Evolutionary conservation across 2,797 vertebrate genomes (phyloP).

Genomic region (Sparus aurata): DNA sequence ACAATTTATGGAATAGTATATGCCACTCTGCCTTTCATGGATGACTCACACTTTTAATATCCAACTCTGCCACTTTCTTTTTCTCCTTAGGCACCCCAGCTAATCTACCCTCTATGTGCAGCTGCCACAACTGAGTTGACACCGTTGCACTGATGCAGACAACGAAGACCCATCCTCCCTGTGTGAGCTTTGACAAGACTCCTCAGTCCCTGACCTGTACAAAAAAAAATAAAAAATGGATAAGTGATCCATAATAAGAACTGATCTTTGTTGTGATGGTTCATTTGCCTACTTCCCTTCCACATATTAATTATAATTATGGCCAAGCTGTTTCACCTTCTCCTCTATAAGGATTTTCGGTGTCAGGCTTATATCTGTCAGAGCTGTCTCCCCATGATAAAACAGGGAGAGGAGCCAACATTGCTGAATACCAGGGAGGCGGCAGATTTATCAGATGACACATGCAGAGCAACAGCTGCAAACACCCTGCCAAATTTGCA

Average conservation of each 20-base stretch:
- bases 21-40: slow-evolving; percentile 27
- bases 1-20: slow-evolving; percentile 7
- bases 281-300: slow-evolving; percentile 60
- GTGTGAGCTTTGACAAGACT: slow-evolving; percentile 20
- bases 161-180: slow-evolving; percentile 21
- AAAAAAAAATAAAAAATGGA: slow-evolving; percentile 29
- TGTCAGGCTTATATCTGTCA: slow-evolving; percentile 52
- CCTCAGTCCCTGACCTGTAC: slow-evolving; percentile 43
- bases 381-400: slow-evolving; percentile 53
- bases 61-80: slow-evolving; percentile 20
- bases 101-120: slow-evolving; percentile 16
- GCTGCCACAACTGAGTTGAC: slow-evolving; percentile 6
- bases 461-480: slow-evolving; percentile 64
- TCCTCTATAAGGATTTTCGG: slow-evolving; percentile 35
- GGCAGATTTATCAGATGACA: slow-evolving; percentile 66
- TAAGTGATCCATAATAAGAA: slow-evolving; percentile 59
- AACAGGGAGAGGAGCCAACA: slow-evolving; percentile 58
- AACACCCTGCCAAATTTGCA: slow-evolving; percentile 47
- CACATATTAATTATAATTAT: slow-evolving; percentile 69
- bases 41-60: slow-evolving; percentile 35
- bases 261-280: slow-evolving; percentile 66
- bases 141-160: background rate
- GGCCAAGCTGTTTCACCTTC: slow-evolving; percentile 62
- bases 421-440: slow-evolving; percentile 59
- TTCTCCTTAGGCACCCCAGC: slow-evolving; percentile 16